phyloP scores from a whole-genome alignment of 2,113 vertebrate species.

The Embiotoca jacksoni region DNA sequence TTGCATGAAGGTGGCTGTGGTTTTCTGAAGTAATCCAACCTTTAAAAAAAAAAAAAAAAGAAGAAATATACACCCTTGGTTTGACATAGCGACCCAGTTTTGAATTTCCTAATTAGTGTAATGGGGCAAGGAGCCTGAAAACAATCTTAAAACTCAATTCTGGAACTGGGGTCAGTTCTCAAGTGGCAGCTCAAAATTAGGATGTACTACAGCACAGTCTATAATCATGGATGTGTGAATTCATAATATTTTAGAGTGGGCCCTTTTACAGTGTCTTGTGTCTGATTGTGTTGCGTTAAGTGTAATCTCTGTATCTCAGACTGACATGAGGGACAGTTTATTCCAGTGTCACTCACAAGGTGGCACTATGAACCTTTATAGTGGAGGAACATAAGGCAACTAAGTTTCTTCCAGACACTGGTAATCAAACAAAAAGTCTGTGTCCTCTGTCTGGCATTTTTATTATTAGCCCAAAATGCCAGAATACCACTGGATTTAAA shows the following conservation, averaged over 20 bases:
- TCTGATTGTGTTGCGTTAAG: background rate
- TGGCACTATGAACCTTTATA: slow-evolving; percentile 56
- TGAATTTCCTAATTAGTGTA: slow-evolving; percentile 10
- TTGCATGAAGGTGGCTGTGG: background rate
- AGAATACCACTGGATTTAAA: background rate
- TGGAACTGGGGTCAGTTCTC: slow-evolving; percentile 27
- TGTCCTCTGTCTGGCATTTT: background rate
- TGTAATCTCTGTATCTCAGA: background rate
- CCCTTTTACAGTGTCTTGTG: background rate
- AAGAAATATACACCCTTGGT: slow-evolving; percentile 9
- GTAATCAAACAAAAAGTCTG: slow-evolving; percentile 2
- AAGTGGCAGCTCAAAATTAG: slow-evolving; percentile 36
- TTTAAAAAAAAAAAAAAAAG: background rate
- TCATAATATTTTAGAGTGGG: background rate
- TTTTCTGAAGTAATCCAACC: background rate
- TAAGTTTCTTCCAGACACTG: background rate
- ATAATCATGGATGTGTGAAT: background rate
- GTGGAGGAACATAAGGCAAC: background rate
- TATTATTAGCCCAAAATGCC: background rate
- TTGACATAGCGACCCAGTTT: slow-evolving; percentile 37
- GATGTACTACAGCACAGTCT: no score
- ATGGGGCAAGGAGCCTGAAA: background rate
- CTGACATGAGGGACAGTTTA: background rate
- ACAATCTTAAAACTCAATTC: slow-evolving; percentile 20
- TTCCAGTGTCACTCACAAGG: slow-evolving; percentile 58